A percentile compares a stretch with the other conserved stretches of the same genome.
Evolutionary conservation across 2,888 invertebrate species (phyloP).

Genomic region (Pegoplata infirma): DNA sequence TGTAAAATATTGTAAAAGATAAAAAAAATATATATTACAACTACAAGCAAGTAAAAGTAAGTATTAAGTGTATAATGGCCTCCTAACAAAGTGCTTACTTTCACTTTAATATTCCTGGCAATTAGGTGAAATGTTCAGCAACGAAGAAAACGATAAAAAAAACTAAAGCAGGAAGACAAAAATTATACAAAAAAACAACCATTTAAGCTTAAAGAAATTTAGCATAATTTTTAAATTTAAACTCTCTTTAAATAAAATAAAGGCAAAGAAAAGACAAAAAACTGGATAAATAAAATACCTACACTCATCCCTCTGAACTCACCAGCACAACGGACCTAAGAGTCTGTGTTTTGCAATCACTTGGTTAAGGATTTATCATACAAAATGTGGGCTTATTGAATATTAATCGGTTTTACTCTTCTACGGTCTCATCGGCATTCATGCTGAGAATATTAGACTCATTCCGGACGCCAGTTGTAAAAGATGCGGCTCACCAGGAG

Average conservation of each 20-base stretch:
- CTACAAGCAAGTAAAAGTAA: constrained; percentile 14
- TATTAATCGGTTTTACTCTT: too few species aligned
- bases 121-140: constrained; percentile 34
- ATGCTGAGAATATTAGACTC: too few species aligned
- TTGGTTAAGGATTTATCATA: too few species aligned
- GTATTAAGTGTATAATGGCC: constrained; percentile 24
- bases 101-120: constrained; percentile 51
- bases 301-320: too few species aligned
- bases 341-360: too few species aligned
- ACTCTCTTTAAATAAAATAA: not conserved
- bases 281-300: not conserved
- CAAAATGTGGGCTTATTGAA: too few species aligned
- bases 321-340: too few species aligned
- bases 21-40: constrained; percentile 26
- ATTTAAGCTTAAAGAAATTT: constrained; percentile 42
- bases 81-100: constrained; percentile 37
- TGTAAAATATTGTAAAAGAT: not conserved
- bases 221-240: constrained; percentile 43
- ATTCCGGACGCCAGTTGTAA: too few species aligned
- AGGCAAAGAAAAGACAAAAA: not conserved
- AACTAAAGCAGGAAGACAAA: not conserved
- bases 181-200: not conserved
- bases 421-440: too few species aligned
- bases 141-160: constrained; percentile 7
- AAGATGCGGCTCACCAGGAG: too few species aligned